phyloP scores from a whole-genome alignment of 2,888 invertebrate genomes.

The Drosophila dives region DNA sequence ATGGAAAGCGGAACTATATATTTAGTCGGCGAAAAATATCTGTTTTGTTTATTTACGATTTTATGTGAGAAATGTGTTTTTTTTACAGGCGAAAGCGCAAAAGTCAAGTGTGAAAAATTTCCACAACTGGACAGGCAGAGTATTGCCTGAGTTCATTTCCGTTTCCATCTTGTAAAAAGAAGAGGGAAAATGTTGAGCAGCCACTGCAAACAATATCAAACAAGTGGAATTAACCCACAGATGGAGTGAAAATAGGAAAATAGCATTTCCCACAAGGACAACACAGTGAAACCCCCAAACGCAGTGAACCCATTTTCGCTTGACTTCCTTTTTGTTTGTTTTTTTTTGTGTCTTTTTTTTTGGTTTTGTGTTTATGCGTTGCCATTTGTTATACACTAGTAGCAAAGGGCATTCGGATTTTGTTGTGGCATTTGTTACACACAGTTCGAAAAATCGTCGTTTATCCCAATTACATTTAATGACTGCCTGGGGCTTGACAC shows the following conservation, averaged over 20 bases:
- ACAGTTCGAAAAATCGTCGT: neutral
- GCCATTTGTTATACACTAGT: slow-evolving; percentile 1
- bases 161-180: slow-evolving; percentile 51
- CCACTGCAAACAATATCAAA: slow-evolving; percentile 52
- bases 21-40: neutral
- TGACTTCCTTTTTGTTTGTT: slow-evolving; percentile 59
- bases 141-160: slow-evolving; percentile 67
- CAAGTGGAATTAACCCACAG: slow-evolving; percentile 36
- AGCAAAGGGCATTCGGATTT: neutral
- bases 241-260: slow-evolving; percentile 21
- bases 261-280: slow-evolving; percentile 4
- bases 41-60: slow-evolving; percentile 36
- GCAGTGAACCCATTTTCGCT: slow-evolving; percentile 66
- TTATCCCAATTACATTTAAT: neutral
- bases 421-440: neutral
- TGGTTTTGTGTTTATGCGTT: slow-evolving; percentile 30
- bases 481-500: neutral
- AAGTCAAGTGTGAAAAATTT: slow-evolving; percentile 40
- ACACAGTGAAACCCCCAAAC: slow-evolving; percentile 4
- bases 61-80: slow-evolving; percentile 23
- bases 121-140: slow-evolving; percentile 5
- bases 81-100: slow-evolving; percentile 26
- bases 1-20: slow-evolving; percentile 29
- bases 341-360: neutral
- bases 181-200: slow-evolving; percentile 32